Percentiles rank a stretch among this genome's conserved stretches.
Evolutionary conservation across 2,888 invertebrate genomes (phyloP).

Genomic region (Drosophila anceps): DNA sequence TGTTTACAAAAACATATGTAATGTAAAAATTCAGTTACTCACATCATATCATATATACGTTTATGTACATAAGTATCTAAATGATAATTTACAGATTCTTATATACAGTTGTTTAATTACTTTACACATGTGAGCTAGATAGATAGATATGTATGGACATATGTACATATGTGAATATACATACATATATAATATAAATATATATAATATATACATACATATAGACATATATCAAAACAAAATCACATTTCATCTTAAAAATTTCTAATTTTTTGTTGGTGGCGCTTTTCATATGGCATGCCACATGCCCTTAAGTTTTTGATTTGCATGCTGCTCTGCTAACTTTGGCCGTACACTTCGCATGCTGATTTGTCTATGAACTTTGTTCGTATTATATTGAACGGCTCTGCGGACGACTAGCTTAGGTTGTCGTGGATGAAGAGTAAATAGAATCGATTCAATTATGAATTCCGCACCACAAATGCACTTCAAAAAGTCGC

Average conservation of each 20-base stretch:
- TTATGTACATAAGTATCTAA: background rate
- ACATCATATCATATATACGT: too few species aligned
- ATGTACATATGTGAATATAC: background rate
- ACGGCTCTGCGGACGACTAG: background rate
- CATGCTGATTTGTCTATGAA: constrained; percentile 31
- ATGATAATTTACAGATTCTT: background rate
- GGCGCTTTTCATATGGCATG: too few species aligned
- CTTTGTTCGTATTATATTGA: constrained; percentile 5
- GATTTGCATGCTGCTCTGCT: constrained; percentile 18
- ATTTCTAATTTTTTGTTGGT: background rate
- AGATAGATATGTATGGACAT: background rate
- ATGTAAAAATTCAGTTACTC: too few species aligned
- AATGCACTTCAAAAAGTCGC: constrained; percentile 58
- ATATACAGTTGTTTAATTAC: background rate
- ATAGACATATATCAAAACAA: background rate
- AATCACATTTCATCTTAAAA: background rate
- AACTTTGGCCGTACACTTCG: constrained; percentile 5
- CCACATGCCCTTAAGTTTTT: background rate
- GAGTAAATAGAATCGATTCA: constrained; percentile 16
- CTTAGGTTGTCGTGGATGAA: constrained; percentile 5
- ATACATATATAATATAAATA: background rate
- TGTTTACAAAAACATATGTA: too few species aligned
- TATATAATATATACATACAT: background rate
- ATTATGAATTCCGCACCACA: constrained; percentile 73
- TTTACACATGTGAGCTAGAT: background rate